A percentile compares a stretch with the other conserved stretches of the same genome.
Evolutionary conservation across 2,888 invertebrate genomes (phyloP).

Genomic region (Parapristionchus giblindavisi): DNA sequence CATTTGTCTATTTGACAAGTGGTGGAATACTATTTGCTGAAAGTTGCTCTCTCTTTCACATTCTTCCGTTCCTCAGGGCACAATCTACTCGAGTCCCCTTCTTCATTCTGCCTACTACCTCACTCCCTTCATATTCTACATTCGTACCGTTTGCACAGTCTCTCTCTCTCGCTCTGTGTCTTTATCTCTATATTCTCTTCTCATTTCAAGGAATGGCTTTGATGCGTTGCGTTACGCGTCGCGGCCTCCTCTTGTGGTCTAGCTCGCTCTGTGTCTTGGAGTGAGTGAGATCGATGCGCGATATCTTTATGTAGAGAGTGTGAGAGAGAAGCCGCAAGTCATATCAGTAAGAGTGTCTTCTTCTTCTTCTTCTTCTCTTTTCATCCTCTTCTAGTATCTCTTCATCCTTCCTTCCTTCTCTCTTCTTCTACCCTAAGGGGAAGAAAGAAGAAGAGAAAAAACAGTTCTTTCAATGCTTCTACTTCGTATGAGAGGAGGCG

Average conservation of each 20-base stretch:
- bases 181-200: slow-evolving; percentile 17
- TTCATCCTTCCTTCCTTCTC: neutral
- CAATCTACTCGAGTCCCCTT: too few relatives aligned
- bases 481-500: slow-evolving; percentile 28
- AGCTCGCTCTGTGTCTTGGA: too few relatives aligned
- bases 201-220: slow-evolving; percentile 35
- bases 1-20: too few relatives aligned
- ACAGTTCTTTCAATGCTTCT: slow-evolving; percentile 11
- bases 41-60: too few relatives aligned
- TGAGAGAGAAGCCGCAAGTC: slow-evolving; percentile 8
- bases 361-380: neutral
- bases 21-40: too few relatives aligned
- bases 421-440: neutral
- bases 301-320: slow-evolving; percentile 23
- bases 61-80: too few relatives aligned
- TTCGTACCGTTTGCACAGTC: slow-evolving; percentile 33
- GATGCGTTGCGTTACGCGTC: slow-evolving; percentile 36
- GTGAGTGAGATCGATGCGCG: slow-evolving; percentile 40
- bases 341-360: slow-evolving; percentile 31
- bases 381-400: neutral
- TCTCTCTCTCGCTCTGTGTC: slow-evolving; percentile 29
- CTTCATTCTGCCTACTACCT: too few relatives aligned
- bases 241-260: slow-evolving; percentile 9
- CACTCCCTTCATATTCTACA: neutral
- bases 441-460: neutral